Conservation (phyloP, 2,888 invertebrate species). For the Cactoblastis cactorum region DNA sequence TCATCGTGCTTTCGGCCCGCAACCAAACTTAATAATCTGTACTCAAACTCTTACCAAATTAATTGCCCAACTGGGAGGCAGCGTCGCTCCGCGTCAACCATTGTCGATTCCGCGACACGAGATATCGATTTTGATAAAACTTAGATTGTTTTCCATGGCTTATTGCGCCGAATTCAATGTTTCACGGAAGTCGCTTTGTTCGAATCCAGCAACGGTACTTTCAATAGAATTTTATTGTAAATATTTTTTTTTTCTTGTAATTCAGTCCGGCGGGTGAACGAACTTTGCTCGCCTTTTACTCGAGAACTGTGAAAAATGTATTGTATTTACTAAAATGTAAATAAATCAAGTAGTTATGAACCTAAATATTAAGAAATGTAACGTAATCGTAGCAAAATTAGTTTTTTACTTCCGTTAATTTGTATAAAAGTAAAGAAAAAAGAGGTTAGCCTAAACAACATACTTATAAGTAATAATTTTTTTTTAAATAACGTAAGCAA, state of each 20-base stretch:
- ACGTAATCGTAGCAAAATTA: too few relatives aligned
- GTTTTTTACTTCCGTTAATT: too few relatives aligned
- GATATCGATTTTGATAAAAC: constrained; percentile 23
- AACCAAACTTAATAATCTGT: constrained; percentile 34
- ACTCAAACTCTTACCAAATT: constrained; percentile 61
- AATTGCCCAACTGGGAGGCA: constrained; percentile 73
- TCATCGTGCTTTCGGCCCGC: constrained; percentile 54
- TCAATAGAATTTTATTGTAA: neutral
- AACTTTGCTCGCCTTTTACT: too few relatives aligned
- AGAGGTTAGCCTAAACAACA: too few relatives aligned
- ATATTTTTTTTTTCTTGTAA: neutral
- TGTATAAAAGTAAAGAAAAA: too few relatives aligned
- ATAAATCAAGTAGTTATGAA: too few relatives aligned
- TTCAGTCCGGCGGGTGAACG: too few relatives aligned
- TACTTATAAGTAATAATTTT: too few relatives aligned
- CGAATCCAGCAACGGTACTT: neutral
- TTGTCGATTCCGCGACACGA: constrained; percentile 43
- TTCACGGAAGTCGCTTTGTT: constrained; percentile 10
- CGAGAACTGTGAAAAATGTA: too few relatives aligned
- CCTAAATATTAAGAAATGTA: too few relatives aligned
- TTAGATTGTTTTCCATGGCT: constrained; percentile 23
- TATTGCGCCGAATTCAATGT: constrained; percentile 18
- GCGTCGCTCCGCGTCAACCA: constrained; percentile 51
- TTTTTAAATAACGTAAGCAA: too few relatives aligned
- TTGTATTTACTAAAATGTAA: too few relatives aligned